A percentile compares a stretch with the other conserved stretches of the same genome.
Evolutionary conservation across 2,113 vertebrate genomes (phyloP).

Genomic region (Grantiella picta): DNA sequence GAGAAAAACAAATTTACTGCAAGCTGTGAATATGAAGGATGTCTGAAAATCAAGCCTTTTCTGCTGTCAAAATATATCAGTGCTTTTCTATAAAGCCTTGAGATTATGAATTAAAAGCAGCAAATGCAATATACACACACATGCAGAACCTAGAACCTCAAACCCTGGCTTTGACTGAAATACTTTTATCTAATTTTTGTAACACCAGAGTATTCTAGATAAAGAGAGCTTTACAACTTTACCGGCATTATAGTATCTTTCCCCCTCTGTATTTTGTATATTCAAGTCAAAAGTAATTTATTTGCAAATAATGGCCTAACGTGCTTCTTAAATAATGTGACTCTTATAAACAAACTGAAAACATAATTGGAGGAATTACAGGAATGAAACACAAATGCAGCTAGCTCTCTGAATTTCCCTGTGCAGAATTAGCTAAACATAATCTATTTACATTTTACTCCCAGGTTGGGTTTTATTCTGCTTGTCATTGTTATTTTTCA

Average conservation of each 20-base stretch:
- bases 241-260: not conserved
- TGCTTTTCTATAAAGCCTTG: not conserved
- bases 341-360: not conserved
- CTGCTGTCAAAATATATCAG: not conserved
- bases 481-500: not conserved
- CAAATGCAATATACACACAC: not conserved
- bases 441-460: not conserved
- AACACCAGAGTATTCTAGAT: not conserved
- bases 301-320: not conserved
- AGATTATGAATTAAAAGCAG: not conserved
- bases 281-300: not conserved
- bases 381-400: not conserved
- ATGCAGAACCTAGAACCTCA: not conserved
- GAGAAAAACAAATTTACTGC: not conserved
- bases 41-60: not conserved
- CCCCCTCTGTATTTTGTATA: fast-evolving
- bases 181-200: not conserved
- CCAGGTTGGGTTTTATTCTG: not conserved
- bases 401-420: not conserved
- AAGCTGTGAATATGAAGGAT: not conserved
- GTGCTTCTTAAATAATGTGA: not conserved
- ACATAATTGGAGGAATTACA: not conserved
- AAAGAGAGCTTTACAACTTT: not conserved
- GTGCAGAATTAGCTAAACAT: not conserved
- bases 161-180: not conserved